Evolutionary conservation across 2,888 invertebrate genomes (phyloP).

Genomic region (Hydriomena furcata): DNA sequence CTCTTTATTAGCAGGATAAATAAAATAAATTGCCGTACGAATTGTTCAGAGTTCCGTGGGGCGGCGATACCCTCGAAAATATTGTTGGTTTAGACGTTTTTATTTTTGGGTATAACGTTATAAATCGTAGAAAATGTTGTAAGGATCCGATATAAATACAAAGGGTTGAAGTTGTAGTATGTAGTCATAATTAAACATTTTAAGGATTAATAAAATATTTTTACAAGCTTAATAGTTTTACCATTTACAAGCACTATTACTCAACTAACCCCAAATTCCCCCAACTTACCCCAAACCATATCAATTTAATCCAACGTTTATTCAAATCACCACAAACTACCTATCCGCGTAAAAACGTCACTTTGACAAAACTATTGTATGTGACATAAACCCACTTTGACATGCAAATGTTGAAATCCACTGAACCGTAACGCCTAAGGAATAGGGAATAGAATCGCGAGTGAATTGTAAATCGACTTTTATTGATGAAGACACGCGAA

Average conservation of each 20-base stretch:
- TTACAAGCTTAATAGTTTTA: background rate
- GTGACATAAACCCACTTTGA: constrained; percentile 22
- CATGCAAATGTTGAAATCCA: constrained; percentile 14
- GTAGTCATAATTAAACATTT: too few relatives aligned
- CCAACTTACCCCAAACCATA: constrained; percentile 13
- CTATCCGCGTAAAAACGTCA: constrained; percentile 22
- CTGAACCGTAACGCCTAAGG: background rate
- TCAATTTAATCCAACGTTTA: constrained; percentile 21
- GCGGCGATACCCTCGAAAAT: constrained; percentile 7
- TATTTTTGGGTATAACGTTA: background rate
- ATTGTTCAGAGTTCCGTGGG: background rate
- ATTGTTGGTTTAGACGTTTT: constrained; percentile 3
- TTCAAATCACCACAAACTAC: constrained; percentile 24
- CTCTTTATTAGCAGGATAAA: constrained; percentile 15
- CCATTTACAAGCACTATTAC: background rate
- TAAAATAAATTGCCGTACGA: constrained; percentile 10
- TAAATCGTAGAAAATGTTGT: too few relatives aligned
- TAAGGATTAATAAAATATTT: background rate
- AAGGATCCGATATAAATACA: too few relatives aligned
- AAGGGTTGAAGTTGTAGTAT: too few relatives aligned
- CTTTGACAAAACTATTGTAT: constrained; percentile 19
- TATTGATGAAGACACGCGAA: constrained; percentile 31
- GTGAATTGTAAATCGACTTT: constrained; percentile 11
- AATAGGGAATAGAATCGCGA: constrained; percentile 13
- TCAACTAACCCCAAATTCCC: constrained; percentile 8